phyloP scores from a whole-genome alignment of 2,113 vertebrate genomes.

The Aegypius monachus region DNA sequence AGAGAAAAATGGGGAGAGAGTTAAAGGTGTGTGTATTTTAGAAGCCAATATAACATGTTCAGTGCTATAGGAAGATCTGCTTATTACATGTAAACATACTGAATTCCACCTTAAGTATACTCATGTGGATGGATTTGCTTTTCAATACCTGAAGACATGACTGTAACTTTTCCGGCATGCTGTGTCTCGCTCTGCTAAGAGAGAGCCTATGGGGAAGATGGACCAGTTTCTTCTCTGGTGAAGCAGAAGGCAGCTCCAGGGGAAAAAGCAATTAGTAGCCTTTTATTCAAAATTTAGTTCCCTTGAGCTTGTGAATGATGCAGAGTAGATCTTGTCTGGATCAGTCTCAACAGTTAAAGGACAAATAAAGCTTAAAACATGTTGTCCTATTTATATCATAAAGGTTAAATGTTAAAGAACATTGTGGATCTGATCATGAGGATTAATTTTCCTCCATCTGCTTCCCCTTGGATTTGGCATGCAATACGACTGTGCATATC shows the following conservation, averaged over 20 bases:
- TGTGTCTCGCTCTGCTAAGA: neutral
- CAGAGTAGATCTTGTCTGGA: neutral
- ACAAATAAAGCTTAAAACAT: neutral
- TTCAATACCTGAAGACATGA: neutral
- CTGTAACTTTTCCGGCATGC: neutral
- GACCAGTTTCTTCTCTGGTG: neutral
- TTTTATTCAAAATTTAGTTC: neutral
- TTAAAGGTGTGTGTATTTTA: neutral
- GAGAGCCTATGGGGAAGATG: too few species aligned
- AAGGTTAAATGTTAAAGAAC: slow-evolving; percentile 19
- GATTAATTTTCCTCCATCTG: slow-evolving; percentile 29
- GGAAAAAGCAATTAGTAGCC: neutral
- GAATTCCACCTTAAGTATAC: neutral
- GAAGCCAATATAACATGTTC: neutral
- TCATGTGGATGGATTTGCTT: neutral
- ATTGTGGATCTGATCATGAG: neutral
- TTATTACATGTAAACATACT: neutral
- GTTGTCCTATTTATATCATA: neutral
- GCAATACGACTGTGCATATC: neutral
- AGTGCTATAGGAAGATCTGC: neutral
- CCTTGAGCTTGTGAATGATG: neutral
- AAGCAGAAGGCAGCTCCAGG: neutral
- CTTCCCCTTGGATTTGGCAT: neutral
- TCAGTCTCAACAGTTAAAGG: neutral
- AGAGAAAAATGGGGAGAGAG: neutral